Evolutionary conservation across 2,113 vertebrate genomes (phyloP).

Genomic region (Galbula dea): DNA sequence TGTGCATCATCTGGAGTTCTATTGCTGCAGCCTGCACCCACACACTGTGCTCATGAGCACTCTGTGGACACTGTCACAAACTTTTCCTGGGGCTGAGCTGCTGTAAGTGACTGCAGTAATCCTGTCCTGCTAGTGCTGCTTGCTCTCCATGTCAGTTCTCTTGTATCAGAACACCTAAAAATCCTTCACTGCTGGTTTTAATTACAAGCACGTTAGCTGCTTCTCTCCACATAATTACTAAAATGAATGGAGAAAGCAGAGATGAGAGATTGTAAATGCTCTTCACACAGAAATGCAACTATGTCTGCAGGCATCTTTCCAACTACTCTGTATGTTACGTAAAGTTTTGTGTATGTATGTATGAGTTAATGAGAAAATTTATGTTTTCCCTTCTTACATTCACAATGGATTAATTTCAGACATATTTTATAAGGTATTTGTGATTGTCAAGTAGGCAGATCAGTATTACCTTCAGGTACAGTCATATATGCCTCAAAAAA

Average conservation of each 20-base stretch:
- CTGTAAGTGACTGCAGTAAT: background rate
- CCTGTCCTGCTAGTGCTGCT: background rate
- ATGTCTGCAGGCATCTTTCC: constrained; percentile 68
- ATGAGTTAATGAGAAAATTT: constrained; percentile 58
- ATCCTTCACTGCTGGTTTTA: constrained; percentile 73
- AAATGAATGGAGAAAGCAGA: constrained; percentile 69
- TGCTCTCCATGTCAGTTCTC: background rate
- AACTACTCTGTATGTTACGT: constrained; percentile 65
- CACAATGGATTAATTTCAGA: constrained; percentile 60
- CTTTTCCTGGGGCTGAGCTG: background rate
- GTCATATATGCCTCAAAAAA: background rate
- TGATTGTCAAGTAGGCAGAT: constrained; percentile 6
- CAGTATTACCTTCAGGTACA: background rate
- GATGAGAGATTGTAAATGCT: constrained; percentile 64
- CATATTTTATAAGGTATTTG: constrained; percentile 16
- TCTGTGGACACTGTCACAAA: background rate
- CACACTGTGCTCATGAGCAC: accelerated
- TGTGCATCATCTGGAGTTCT: accelerated
- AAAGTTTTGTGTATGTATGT: constrained; percentile 69
- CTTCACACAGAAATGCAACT: constrained; percentile 69
- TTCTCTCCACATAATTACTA: constrained; percentile 70
- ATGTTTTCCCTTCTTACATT: constrained; percentile 66
- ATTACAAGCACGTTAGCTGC: constrained; percentile 67
- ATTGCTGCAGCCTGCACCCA: background rate
- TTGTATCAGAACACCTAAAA: constrained; percentile 31